phyloP scores from a whole-genome alignment of 2,797 vertebrate species.

The Aselliscus stoliczkanus region DNA sequence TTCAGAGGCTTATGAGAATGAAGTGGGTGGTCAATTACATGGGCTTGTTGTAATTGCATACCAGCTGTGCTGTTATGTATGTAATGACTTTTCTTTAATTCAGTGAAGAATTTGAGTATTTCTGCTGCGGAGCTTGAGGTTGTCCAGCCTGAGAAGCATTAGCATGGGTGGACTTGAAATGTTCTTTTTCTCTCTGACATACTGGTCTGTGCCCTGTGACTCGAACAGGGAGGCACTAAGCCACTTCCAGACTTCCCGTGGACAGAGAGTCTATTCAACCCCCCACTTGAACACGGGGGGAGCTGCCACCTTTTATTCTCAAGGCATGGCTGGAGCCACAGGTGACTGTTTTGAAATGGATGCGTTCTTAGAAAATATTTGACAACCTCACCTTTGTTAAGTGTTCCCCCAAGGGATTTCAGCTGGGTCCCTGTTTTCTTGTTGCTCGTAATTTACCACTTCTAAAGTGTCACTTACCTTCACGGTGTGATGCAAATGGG shows the following conservation, averaged over 20 bases:
- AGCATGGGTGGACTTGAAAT: neutral
- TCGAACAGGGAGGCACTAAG: neutral
- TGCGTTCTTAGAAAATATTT: slow-evolving; percentile 8
- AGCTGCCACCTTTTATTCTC: neutral
- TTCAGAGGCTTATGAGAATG: too few relatives aligned
- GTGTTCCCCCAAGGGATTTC: neutral
- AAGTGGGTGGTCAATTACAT: neutral
- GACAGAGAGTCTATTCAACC: neutral
- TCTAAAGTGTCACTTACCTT: neutral
- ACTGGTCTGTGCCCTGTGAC: neutral
- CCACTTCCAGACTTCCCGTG: rapidly evolving
- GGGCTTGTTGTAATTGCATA: neutral
- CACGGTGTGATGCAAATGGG: neutral
- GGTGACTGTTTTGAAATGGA: neutral
- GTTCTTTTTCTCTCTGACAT: neutral
- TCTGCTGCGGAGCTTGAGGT: neutral
- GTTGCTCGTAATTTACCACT: neutral
- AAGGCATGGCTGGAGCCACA: neutral
- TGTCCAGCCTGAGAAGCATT: rapidly evolving
- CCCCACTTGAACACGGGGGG: rapidly evolving
- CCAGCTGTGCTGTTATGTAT: neutral
- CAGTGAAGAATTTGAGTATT: neutral
- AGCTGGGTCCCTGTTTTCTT: neutral
- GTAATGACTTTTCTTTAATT: neutral
- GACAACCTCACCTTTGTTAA: neutral